phyloP scores from a whole-genome alignment of 2,888 invertebrate species.

The Drosophila diplacantha region DNA sequence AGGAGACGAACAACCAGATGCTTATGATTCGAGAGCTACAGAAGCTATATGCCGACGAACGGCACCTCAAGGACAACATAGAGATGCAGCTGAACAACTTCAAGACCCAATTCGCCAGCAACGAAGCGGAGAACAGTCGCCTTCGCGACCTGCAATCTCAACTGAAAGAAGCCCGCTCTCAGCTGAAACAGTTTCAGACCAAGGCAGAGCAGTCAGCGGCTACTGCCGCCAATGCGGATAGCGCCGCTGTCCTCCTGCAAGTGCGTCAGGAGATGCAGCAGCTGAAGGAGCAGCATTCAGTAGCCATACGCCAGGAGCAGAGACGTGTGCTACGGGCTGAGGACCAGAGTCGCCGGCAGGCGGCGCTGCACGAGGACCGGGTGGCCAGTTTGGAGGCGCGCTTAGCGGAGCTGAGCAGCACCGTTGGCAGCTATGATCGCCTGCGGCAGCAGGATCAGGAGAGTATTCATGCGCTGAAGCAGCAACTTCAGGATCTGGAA shows the following conservation, averaged over 20 bases:
- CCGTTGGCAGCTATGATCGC: constrained; percentile 87
- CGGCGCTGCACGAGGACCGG: constrained; percentile 85
- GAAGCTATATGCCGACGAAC: constrained; percentile 85
- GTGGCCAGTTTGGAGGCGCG: constrained; percentile 87
- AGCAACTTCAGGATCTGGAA: constrained; percentile 69
- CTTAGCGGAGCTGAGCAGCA: constrained; percentile 87
- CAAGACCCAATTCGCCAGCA: constrained; percentile 78
- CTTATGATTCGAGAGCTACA: constrained; percentile 90
- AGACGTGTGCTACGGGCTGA: constrained; percentile 85
- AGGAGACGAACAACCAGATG: constrained; percentile 87
- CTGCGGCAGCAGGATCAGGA: constrained; percentile 85
- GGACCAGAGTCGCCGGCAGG: constrained; percentile 83
- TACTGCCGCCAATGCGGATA: constrained; percentile 57
- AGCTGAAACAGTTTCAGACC: constrained; percentile 82
- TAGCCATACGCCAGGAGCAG: constrained; percentile 86
- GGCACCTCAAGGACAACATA: constrained; percentile 85
- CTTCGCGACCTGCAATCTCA: constrained; percentile 81
- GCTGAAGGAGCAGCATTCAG: constrained; percentile 84
- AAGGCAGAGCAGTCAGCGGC: constrained; percentile 67
- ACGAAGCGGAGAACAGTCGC: constrained; percentile 73
- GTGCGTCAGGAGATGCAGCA: constrained; percentile 86
- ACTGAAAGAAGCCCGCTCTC: constrained; percentile 82
- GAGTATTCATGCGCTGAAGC: constrained; percentile 82
- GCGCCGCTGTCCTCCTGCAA: constrained; percentile 80
- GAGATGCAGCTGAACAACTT: constrained; percentile 82